Conservation (phyloP, 1,140 invertebrate genomes). For the Centruroides vittatus region DNA sequence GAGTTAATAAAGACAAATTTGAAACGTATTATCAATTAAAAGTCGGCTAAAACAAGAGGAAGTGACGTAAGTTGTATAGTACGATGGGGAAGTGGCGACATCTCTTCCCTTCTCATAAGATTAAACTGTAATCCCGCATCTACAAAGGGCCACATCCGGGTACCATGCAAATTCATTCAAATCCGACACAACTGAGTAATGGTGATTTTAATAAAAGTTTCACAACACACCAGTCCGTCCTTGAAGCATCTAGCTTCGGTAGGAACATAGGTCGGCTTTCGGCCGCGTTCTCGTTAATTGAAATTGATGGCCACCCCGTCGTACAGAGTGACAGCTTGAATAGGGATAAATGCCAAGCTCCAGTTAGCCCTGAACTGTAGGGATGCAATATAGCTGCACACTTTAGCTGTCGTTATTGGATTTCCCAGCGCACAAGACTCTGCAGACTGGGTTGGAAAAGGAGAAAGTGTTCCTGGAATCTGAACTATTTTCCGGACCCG, state of each 20-base stretch:
- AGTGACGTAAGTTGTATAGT: too few species aligned
- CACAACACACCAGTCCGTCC: background rate
- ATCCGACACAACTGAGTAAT: background rate
- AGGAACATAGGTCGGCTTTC: background rate
- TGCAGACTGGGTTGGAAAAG: background rate
- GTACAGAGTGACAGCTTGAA: slow-evolving; percentile 16
- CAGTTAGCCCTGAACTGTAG: slow-evolving; percentile 5
- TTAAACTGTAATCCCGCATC: too few species aligned
- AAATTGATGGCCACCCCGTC: slow-evolving; percentile 16
- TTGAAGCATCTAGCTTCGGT: background rate
- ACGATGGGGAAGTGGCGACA: too few species aligned
- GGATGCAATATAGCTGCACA: too few species aligned
- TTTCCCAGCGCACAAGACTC: slow-evolving; percentile 8
- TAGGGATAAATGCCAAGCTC: slow-evolving; percentile 16
- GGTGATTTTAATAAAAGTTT: background rate
- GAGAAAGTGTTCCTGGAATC: slow-evolving; percentile 16
- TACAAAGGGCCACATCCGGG: too few species aligned
- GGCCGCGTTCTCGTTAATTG: slow-evolving; percentile 15
- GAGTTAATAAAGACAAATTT: too few species aligned
- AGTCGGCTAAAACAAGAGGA: too few species aligned
- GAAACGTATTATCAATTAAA: too few species aligned
- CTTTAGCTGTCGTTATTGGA: slow-evolving; percentile 11
- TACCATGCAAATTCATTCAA: background rate
- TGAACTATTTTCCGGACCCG: slow-evolving; percentile 15
- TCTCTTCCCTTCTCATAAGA: too few species aligned